Conservation (phyloP, 2,797 vertebrate species). For the Tenualosa thibaudeaui region DNA sequence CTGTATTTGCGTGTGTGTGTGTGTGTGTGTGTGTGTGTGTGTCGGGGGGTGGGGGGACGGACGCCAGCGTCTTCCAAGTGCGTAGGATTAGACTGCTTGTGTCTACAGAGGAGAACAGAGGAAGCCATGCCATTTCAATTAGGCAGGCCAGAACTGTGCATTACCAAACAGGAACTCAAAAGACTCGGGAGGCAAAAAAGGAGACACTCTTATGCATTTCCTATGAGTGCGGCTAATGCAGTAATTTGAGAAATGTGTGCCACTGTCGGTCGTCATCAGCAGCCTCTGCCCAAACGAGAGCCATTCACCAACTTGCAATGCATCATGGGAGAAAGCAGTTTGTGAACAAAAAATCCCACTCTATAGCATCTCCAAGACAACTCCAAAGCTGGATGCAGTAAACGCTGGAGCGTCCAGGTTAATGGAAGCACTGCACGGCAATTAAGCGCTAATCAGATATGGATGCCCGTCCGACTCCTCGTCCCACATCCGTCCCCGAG, state of each 20-base stretch:
- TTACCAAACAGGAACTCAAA: slow-evolving; percentile 34
- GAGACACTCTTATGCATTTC: slow-evolving; percentile 20
- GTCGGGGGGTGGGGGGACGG: neutral
- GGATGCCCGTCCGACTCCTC: neutral
- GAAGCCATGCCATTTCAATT: slow-evolving; percentile 49
- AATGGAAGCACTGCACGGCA: slow-evolving; percentile 41
- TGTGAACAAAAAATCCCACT: neutral
- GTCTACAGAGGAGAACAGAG: slow-evolving; percentile 43
- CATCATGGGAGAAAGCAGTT: slow-evolving; percentile 25
- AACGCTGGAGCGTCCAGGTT: neutral
- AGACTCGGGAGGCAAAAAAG: neutral
- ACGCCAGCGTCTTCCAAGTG: slow-evolving; percentile 23
- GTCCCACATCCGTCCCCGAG: neutral
- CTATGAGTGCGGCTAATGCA: slow-evolving; percentile 44
- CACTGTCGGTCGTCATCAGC: slow-evolving; percentile 59
- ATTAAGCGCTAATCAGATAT: slow-evolving; percentile 50
- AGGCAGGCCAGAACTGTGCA: slow-evolving; percentile 44
- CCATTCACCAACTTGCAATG: slow-evolving; percentile 9
- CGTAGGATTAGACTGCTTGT: slow-evolving; percentile 31
- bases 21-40: neutral
- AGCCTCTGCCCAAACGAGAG: slow-evolving; percentile 56
- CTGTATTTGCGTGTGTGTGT: neutral
- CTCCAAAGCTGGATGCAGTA: neutral
- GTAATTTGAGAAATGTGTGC: slow-evolving; percentile 69
- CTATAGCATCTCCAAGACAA: slow-evolving; percentile 17